Conservation (phyloP, 1,140 invertebrate genomes). For the Drosophila pachea region DNA sequence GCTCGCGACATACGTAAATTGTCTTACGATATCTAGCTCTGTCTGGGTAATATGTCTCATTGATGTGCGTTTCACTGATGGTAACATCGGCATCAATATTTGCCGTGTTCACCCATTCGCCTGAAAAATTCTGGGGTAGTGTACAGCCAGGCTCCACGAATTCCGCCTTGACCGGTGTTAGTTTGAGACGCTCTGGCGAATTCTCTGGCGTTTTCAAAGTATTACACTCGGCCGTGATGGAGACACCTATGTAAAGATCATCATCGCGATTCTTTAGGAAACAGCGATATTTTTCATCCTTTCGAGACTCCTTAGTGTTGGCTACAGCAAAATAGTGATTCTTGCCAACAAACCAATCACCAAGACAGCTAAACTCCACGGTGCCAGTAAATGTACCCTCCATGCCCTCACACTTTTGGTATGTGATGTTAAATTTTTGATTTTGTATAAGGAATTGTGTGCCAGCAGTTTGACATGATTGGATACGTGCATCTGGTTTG, state of each 20-base stretch:
- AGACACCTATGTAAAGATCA: slow-evolving; percentile 92
- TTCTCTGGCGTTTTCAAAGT: slow-evolving; percentile 95
- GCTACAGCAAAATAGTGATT: slow-evolving; percentile 97
- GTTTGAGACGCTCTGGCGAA: slow-evolving; percentile 91
- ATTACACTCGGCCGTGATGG: slow-evolving; percentile 95
- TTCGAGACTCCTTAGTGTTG: slow-evolving; percentile 95
- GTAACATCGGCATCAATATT: slow-evolving; percentile 96
- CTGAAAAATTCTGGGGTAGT: slow-evolving; percentile 94
- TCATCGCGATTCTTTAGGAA: slow-evolving; percentile 96
- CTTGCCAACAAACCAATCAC: slow-evolving; percentile 96
- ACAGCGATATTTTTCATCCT: slow-evolving; percentile 95
- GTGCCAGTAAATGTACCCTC: slow-evolving; percentile 92
- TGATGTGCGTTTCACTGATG: slow-evolving; percentile 97
- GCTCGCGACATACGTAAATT: slow-evolving; percentile 96
- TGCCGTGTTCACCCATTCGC: slow-evolving; percentile 97
- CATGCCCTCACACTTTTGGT: slow-evolving; percentile 90
- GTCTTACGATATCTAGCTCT: slow-evolving; percentile 91
- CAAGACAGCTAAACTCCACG: slow-evolving; percentile 95
- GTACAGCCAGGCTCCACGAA: slow-evolving; percentile 93
- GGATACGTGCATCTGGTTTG: slow-evolving; percentile 91
- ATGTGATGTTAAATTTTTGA: slow-evolving; percentile 97
- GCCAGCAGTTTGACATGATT: slow-evolving; percentile 96
- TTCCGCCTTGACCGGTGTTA: slow-evolving; percentile 91
- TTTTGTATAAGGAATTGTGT: slow-evolving; percentile 97
- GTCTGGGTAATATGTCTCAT: slow-evolving; percentile 96